Evolutionary conservation across 2,113 vertebrate genomes (phyloP), one percentile per base, ranked within the genome.

Genomic region (Atherinomorus stipes): DNA sequence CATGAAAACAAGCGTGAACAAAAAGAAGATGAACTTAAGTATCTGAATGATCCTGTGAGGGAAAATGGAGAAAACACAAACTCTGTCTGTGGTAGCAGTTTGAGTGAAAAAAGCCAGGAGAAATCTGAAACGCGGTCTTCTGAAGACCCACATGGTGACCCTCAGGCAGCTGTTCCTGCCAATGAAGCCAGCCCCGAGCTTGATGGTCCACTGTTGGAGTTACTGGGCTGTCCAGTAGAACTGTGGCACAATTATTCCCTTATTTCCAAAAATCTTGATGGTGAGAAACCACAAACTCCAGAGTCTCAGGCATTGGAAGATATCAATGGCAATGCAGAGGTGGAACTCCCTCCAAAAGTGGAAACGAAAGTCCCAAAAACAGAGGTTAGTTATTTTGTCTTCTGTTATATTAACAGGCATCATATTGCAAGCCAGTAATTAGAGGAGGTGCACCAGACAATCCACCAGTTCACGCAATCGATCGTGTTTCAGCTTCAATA

Each of bases 221-320:
- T 90, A n/a, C 0, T 68, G 18, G 80, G 75, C n/a, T 87, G 71
- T 71, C 85, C 90, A 11, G 4, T 93, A 25, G 69, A 88, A 57
- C 40, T 79, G 63, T 88, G 93, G 21, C 94, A 95, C 75, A 91
- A 45, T 81, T 95, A 95, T 75, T 86, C 85, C 49, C 70, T 89
- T n/a, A 76, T 47, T 22, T 74, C 64, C 31, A 89, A 81, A 84
- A 54, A 42, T 22, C 37, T 64, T 4, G 91, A 90, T 7, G 38
- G 31, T 11, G 88, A 91, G 19, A 73, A 53, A 58, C 57, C 40
- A n/a, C 11, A 56, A 54, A 47, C 10, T 18, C 11, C 45, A 53
- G 80, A 89, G 37, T 38, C 61, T 11, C 11, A 63, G 4, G 70
- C 38, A 28, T 18, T 61, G 12, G 63, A 82, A 5, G 57, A 50